Evolutionary conservation across 2,113 vertebrate species (phyloP).

Genomic region (Lampris megalopsis): DNA sequence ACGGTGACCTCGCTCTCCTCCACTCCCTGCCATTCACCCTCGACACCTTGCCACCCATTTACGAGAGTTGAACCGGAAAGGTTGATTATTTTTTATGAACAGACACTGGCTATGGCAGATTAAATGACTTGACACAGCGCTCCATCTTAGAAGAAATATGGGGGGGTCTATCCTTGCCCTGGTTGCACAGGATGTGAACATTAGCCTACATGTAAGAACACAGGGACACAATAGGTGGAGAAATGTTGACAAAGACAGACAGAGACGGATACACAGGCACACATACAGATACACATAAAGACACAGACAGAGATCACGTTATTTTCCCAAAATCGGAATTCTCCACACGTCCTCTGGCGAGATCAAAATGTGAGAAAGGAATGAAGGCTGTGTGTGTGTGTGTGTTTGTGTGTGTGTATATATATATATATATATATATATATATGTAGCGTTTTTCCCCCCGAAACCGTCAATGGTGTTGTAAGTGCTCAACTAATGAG

Average conservation of each 20-base stretch:
- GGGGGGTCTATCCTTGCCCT: not conserved
- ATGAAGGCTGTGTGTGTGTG: no score
- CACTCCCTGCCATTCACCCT: conserved; percentile 42
- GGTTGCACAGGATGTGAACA: not conserved
- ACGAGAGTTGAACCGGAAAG: conserved; percentile 9
- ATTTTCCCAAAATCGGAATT: no score
- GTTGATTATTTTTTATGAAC: conserved; percentile 39
- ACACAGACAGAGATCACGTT: conserved; percentile 22
- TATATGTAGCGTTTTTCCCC: no score
- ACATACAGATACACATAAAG: conserved; percentile 16
- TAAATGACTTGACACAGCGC: not conserved
- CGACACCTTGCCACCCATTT: conserved; percentile 40
- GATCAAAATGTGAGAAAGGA: no score
- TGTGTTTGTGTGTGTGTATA: no score
- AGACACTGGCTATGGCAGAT: conserved; percentile 11
- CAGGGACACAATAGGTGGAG: no score
- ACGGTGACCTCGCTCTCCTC: conserved; percentile 63
- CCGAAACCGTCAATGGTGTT: no score
- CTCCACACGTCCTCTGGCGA: no score
- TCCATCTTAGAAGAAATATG: not conserved
- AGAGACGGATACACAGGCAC: conserved; percentile 10
- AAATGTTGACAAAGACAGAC: not conserved
- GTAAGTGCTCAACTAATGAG: no score
- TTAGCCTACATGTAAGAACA: no score
- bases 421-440: no score